Evolutionary conservation across 1,140 invertebrate genomes (phyloP).

Genomic region (Microvelia longipes): DNA sequence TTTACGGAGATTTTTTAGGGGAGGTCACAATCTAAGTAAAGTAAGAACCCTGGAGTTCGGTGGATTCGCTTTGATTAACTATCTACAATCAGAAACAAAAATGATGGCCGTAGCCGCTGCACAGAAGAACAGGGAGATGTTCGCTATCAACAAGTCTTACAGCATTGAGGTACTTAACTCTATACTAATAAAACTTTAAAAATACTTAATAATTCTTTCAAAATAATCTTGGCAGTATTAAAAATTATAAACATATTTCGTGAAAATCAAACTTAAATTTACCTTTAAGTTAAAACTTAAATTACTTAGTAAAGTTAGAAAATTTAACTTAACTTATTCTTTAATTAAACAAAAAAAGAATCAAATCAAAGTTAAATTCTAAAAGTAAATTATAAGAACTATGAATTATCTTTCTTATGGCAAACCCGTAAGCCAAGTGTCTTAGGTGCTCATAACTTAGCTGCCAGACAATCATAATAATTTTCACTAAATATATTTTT

Average conservation of each 20-base stretch:
- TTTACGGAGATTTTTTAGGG: not conserved
- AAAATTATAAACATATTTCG: not conserved
- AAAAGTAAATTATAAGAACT: too few relatives aligned
- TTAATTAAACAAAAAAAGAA: too few relatives aligned
- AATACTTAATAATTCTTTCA: not conserved
- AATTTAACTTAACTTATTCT: too few relatives aligned
- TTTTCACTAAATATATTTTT: too few relatives aligned
- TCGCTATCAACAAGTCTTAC: slow-evolving; percentile 90
- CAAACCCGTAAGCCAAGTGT: too few relatives aligned
- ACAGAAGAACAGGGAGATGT: slow-evolving; percentile 81
- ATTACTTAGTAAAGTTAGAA: too few relatives aligned
- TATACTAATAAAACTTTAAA: not conserved
- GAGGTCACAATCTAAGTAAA: not conserved
- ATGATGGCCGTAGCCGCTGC: slow-evolving; percentile 73
- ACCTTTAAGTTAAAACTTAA: too few relatives aligned
- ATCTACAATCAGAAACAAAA: slow-evolving; percentile 16
- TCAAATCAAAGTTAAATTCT: too few relatives aligned
- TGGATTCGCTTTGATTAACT: slow-evolving; percentile 14
- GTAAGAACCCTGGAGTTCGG: slow-evolving; percentile 20
- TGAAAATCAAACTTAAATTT: too few relatives aligned
- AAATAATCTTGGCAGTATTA: not conserved
- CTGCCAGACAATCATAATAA: too few relatives aligned
- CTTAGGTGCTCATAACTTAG: too few relatives aligned
- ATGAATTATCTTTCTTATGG: too few relatives aligned
- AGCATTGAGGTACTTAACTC: slow-evolving; percentile 79